Percentiles rank a stretch among this genome's conserved stretches.
phyloP scores from a whole-genome alignment of 1,140 invertebrate species.

The Oncopodura yosiiana region DNA sequence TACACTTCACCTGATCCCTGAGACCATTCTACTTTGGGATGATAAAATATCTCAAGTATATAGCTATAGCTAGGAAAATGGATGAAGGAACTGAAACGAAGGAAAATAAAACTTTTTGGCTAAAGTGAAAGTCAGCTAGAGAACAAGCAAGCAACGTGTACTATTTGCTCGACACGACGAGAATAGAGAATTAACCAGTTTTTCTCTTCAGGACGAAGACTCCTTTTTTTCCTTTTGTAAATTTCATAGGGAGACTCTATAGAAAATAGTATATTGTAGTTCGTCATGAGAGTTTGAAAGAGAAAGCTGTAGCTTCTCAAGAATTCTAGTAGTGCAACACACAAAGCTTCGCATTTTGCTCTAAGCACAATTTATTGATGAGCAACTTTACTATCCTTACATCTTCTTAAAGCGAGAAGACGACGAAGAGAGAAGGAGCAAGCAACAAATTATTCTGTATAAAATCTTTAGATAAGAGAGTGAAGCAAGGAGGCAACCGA shows the following conservation, averaged over 20 bases:
- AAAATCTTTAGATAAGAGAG: slow-evolving; percentile 12
- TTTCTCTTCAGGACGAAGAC: background rate
- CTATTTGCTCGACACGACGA: no score
- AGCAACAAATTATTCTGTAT: slow-evolving; percentile 14
- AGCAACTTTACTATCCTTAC: background rate
- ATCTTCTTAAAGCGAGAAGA: background rate
- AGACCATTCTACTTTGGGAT: no score
- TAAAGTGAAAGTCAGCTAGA: no score
- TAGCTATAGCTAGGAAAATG: no score
- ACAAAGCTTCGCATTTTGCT: background rate
- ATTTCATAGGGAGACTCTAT: background rate
- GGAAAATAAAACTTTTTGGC: no score
- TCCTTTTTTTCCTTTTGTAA: background rate
- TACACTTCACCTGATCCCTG: no score
- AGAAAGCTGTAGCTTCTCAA: no score
- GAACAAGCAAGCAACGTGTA: no score
- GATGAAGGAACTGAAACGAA: no score
- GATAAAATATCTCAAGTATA: no score
- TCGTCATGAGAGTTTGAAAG: background rate
- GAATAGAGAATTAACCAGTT: background rate
- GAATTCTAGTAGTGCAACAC: no score
- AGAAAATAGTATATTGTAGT: background rate
- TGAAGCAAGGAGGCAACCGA: background rate
- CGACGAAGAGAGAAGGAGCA: background rate
- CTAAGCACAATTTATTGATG: slow-evolving; percentile 8